Evolutionary conservation across 1,140 invertebrate species (phyloP), one percentile per base, ranked within the genome.

Genomic region (Drosophila trapezifrons): DNA sequence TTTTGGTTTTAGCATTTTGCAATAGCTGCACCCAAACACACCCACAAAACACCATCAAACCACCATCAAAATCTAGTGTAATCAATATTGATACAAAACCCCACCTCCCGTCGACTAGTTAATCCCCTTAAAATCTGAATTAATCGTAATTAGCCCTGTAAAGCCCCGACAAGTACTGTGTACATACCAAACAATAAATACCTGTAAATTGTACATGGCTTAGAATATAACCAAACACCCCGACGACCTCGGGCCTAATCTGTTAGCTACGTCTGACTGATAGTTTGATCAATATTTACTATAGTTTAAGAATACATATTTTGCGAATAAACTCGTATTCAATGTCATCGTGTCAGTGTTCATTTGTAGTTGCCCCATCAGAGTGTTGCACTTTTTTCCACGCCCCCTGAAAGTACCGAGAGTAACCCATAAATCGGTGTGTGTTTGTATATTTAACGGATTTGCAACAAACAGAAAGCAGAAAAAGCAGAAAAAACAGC

Each of bases 381-480:
- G 13, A 20, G 18, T 42, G 69, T 37, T 72, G 69, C 69, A 72
- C 69, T 72, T 71, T 72, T 22, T 17, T 32, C 40, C 64, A 9
- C 29, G 8, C 9, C 57, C 13, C 43, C 13, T 9, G 45, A 12
- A 15, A 32, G 58, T 15, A 22, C 20, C 17, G 27, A 27, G 47
- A 57, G 9, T 27, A 13, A 13, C 29, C 51, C 32, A 42, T 20
- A 71, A 72, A 70, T 71, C 42, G 45, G 42, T 29, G 32, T 27
- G n/a, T 35, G 37, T 66, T 75, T 80, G 69, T 89, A 67, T 79
- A 89, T 76, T 77, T 70, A 63, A 83, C 72, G 79, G 72, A 83
- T 76, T 72, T 69, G 66, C 52, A 79, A 76, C 76, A 79, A 32
- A 27, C 47, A 32, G 27, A 12, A 7, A 15, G 9, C 12, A 35